Percentiles rank a stretch among this genome's conserved stretches.
Conservation (phyloP, 2,888 invertebrate genomes). For the Drosophila nr. medialis region DNA sequence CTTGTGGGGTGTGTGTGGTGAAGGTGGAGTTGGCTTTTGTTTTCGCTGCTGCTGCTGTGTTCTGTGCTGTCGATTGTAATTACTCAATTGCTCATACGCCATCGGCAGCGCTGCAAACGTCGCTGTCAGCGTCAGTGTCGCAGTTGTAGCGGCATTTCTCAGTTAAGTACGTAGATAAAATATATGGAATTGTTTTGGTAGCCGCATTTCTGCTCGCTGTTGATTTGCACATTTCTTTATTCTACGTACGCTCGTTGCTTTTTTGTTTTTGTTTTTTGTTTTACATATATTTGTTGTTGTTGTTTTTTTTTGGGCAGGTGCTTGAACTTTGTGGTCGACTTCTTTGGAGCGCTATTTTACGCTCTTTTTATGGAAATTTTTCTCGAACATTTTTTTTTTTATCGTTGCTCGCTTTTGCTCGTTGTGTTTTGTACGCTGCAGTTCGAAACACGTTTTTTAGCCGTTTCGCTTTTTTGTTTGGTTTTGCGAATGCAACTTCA, state of each 20-base stretch:
- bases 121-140: constrained; percentile 21
- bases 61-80: constrained; percentile 63
- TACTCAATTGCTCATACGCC: constrained; percentile 79
- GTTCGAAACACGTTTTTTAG: constrained; percentile 68
- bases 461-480: constrained; percentile 11
- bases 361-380: constrained; percentile 70
- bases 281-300: constrained; percentile 36
- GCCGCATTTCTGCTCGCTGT: constrained; percentile 50
- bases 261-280: constrained; percentile 6
- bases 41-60: constrained; percentile 15
- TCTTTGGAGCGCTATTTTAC: constrained; percentile 33
- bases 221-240: constrained; percentile 53
- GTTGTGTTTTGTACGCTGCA: constrained; percentile 15
- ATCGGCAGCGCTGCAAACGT: constrained; percentile 33
- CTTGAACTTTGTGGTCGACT: constrained; percentile 70
- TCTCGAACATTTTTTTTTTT: constrained; percentile 7
- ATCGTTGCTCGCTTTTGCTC: constrained; percentile 14
- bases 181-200: constrained; percentile 70
- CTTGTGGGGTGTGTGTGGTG: constrained; percentile 3
- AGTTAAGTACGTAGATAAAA: constrained; percentile 67
- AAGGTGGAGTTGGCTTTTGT: constrained; percentile 35
- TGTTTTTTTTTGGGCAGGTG: constrained; percentile 72
- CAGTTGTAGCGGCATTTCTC: constrained; percentile 49
- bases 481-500: constrained; percentile 56
- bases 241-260: constrained; percentile 29